A percentile compares a stretch with the other conserved stretches of the same genome.
phyloP scores from a whole-genome alignment of 2,888 invertebrate genomes.

The Flexamia atlantica region DNA sequence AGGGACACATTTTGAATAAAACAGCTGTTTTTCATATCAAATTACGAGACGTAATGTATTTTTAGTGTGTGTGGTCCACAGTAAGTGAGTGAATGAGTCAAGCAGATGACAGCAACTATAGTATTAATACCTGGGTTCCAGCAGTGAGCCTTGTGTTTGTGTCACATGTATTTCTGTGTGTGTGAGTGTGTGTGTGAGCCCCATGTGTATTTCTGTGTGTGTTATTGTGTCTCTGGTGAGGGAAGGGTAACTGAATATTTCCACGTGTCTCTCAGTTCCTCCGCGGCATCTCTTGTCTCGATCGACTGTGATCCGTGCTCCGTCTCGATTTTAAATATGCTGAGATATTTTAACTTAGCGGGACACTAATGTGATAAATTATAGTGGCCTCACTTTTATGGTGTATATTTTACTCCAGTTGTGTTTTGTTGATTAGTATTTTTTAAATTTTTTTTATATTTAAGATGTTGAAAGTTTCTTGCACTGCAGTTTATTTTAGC shows the following conservation, averaged over 20 bases:
- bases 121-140: conserved; percentile 9
- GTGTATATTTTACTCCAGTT: too few species aligned
- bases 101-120: background rate
- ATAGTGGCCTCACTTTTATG: too few species aligned
- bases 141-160: background rate
- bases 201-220: background rate
- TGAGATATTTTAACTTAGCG: too few species aligned
- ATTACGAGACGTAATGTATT: background rate
- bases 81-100: background rate
- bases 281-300: background rate
- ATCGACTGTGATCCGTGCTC: background rate
- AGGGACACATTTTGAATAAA: conserved; percentile 1
- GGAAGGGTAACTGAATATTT: background rate
- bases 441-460: too few species aligned
- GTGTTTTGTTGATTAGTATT: too few species aligned
- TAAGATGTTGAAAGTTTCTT: too few species aligned
- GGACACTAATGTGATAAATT: too few species aligned
- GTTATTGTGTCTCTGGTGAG: background rate
- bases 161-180: background rate
- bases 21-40: conserved; percentile 7
- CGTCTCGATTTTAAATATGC: background rate
- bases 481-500: too few species aligned
- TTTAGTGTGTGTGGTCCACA: background rate
- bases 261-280: conserved; percentile 3
- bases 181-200: background rate